Base-by-base conservation (phyloP, 2,797 vertebrate species). In the Cryptoblepharus egeriae region DNA sequence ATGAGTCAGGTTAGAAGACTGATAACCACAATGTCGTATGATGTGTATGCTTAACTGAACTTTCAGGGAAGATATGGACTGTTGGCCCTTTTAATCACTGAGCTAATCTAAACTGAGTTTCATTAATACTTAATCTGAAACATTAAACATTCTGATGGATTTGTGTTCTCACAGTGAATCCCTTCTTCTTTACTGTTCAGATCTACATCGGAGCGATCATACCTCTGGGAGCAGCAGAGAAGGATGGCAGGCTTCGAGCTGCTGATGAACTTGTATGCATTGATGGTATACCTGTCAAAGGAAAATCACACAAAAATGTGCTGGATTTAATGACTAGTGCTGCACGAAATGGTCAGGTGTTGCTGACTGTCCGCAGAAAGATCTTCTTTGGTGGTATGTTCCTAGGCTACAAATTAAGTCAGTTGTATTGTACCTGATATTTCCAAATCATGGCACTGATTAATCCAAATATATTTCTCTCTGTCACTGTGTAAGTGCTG, bases 191-290 rank as follows among this genome's bases (percentile, higher is more conserved):
- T 90, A 28, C 82, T 78, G 15, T 3, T 94, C 12, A 99, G 98
- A 98, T 99, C 63, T 98, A 99, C 86, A 99, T 99, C 0, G 99
- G 99, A 1, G 98, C 99, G 88, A 99, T 99, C 42, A 98, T 99
- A 81, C 98, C 99, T 0, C 90, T 99, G 83, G 98, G 99, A 0
- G 98, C 98, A 0, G 99, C 99, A 0, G 99, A 99, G 90, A 98
- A 97, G 82, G 99, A 99, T 0, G 99, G 99, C 1, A 96, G 98
- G 30, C 95, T 99, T 45, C 97, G 99, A 7, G 98, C 98, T 0
- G 98, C 98, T 0, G 99, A 99, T 5, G 98, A 99, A 89, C 96
- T 99, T 78, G 96, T 99, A 85, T 99, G 98, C 71, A 99, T 99
- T 9, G 99, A 99, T 5, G 97, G 98, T 0, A 96, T 99, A 77